phyloP scores from a whole-genome alignment of 1,140 invertebrate genomes.

The Diorhabda sublineata region DNA sequence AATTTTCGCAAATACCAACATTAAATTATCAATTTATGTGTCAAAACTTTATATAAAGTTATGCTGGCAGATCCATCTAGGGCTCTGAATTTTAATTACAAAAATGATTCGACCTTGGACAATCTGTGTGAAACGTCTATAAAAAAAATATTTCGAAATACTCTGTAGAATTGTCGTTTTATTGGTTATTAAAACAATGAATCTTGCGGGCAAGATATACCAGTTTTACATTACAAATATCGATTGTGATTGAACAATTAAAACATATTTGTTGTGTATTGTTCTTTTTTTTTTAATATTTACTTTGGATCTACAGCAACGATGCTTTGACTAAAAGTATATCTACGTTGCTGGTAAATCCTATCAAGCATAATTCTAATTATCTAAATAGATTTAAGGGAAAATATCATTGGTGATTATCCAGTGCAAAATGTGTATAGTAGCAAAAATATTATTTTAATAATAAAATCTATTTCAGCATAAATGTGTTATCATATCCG shows the following conservation, averaged over 20 bases:
- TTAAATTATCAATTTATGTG: too few species aligned
- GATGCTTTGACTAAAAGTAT: constrained; percentile 12
- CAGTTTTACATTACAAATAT: neutral
- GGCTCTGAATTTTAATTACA: too few species aligned
- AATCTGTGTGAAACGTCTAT: too few species aligned
- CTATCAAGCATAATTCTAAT: constrained; percentile 28
- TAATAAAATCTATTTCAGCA: constrained; percentile 25
- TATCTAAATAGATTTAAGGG: constrained; percentile 7
- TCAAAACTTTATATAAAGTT: too few species aligned
- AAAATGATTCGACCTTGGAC: too few species aligned
- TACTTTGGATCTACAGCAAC: neutral
- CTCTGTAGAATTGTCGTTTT: too few species aligned
- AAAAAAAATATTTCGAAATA: too few species aligned
- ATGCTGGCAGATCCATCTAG: too few species aligned
- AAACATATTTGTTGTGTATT: constrained; percentile 3
- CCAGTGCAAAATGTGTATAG: constrained; percentile 21
- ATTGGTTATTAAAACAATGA: too few species aligned
- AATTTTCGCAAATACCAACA: too few species aligned
- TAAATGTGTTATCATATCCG: constrained; percentile 30
- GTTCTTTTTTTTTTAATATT: neutral
- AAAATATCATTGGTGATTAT: constrained; percentile 23
- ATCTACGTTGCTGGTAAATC: constrained; percentile 29
- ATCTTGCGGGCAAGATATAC: neutral
- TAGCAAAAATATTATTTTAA: constrained; percentile 15
- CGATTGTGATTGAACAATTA: neutral